These are phyloP conservation scores for Chaetops frenatus DNA, from an alignment of 2,113 vertebrate genomes.

Conservation along the genomic window DNA sequence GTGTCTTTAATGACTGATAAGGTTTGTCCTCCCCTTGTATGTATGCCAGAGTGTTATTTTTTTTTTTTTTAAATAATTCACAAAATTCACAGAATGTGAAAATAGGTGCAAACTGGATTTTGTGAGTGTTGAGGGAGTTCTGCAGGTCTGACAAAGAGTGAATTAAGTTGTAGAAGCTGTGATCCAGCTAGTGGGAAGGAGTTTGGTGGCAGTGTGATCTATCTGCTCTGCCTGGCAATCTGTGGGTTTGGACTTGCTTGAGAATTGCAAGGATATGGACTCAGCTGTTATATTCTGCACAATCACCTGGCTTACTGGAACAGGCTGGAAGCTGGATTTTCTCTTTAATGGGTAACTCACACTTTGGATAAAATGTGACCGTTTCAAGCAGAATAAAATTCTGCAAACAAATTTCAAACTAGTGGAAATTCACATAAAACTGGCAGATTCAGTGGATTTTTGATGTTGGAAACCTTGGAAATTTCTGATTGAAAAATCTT, in stretches of 20 bases:
- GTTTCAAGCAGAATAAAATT: neutral
- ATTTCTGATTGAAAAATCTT: neutral
- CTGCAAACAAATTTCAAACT: neutral
- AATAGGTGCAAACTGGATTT: neutral
- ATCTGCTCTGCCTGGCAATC: accelerated
- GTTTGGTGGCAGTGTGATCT: neutral
- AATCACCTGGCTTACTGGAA: neutral
- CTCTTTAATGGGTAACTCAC: neutral
- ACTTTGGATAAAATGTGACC: neutral
- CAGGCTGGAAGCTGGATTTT: neutral
- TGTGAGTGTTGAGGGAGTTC: neutral
- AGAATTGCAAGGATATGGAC: neutral
- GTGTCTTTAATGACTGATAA: neutral
- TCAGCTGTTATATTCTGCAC: neutral
- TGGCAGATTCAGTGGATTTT: neutral
- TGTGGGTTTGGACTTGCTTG: neutral
- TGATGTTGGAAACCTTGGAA: neutral
- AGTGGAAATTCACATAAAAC: neutral
- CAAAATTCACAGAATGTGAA: too few species aligned
- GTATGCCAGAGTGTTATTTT: neutral
- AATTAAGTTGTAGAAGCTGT: neutral
- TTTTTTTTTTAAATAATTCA: neutral
- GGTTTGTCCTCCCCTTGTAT: neutral
- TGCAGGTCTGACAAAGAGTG: neutral
- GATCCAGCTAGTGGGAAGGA: neutral